A percentile compares a stretch with the other conserved stretches of the same genome.
phyloP scores from a whole-genome alignment of 2,113 vertebrate genomes.

The Gopherus evgoodei region DNA sequence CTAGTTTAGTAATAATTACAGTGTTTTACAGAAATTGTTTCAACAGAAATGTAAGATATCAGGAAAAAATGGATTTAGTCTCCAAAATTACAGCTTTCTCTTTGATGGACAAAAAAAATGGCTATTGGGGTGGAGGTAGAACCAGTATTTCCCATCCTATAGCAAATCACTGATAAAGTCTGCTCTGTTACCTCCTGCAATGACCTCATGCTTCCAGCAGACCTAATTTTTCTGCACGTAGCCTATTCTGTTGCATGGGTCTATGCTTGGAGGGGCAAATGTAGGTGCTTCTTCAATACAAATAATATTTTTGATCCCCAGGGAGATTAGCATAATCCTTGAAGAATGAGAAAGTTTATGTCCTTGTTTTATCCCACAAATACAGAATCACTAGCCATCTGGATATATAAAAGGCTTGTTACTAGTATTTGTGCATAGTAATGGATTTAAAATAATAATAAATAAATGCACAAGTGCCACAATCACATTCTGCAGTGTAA shows the following conservation, averaged over 20 bases:
- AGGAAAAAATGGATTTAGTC: not conserved
- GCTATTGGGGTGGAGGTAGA: not conserved
- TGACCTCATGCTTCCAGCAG: not conserved
- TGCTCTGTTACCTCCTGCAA: not conserved
- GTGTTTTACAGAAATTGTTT: conserved; percentile 8
- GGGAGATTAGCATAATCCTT: not conserved
- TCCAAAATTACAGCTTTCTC: not conserved
- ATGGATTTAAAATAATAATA: not conserved
- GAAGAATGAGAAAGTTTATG: not conserved
- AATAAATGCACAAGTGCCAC: not conserved
- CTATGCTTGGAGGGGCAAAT: not conserved
- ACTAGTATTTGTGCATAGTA: not conserved
- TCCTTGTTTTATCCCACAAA: not conserved
- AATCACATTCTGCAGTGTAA: not conserved
- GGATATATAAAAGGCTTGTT: not conserved
- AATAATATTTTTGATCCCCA: not conserved
- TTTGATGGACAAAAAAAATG: not conserved
- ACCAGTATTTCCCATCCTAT: not conserved
- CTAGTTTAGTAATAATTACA: conserved; percentile 39
- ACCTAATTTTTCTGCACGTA: not conserved
- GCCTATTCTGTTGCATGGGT: not conserved
- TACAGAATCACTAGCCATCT: not conserved
- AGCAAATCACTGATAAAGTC: not conserved
- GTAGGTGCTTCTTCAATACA: not conserved
- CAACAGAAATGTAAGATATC: not conserved